Conservation (phyloP, 2,888 invertebrate species). For the Phrixothrix hirtus region DNA sequence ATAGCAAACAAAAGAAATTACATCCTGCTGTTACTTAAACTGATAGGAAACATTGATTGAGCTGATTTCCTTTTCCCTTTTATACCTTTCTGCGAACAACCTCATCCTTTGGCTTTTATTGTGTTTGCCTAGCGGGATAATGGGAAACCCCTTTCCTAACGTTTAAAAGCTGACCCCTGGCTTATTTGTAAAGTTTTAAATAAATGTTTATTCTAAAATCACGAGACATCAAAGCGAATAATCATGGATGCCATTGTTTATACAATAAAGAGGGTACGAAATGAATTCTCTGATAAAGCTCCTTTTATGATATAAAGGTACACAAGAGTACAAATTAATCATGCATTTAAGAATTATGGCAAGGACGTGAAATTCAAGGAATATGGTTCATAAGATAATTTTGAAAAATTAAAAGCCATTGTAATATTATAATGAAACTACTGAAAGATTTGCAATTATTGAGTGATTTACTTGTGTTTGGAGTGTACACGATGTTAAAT, state of each 20-base stretch:
- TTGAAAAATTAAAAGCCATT: too few species aligned
- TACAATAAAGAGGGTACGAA: slow-evolving; percentile 28
- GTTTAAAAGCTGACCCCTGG: slow-evolving; percentile 39
- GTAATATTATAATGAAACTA: too few species aligned
- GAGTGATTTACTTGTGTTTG: slow-evolving; percentile 8
- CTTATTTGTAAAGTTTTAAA: slow-evolving; percentile 50
- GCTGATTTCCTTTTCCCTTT: slow-evolving; percentile 20
- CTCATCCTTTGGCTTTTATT: slow-evolving; percentile 23
- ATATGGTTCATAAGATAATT: too few species aligned
- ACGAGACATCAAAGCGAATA: slow-evolving; percentile 40
- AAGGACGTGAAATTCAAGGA: too few species aligned
- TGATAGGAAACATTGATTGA: slow-evolving; percentile 23
- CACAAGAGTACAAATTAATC: too few species aligned
- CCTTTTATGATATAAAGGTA: too few species aligned
- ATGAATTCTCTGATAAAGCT: slow-evolving; percentile 16
- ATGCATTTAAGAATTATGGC: too few species aligned
- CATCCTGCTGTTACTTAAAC: slow-evolving; percentile 17
- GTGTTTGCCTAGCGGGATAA: slow-evolving; percentile 21
- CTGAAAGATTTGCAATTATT: too few species aligned
- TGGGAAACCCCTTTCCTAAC: slow-evolving; percentile 35
- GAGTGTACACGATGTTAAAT: slow-evolving; percentile 21
- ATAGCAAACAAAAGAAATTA: slow-evolving; percentile 9
- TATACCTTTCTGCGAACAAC: slow-evolving; percentile 14
- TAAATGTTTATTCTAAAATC: slow-evolving; percentile 51
- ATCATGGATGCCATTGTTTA: slow-evolving; percentile 38